Evolutionary conservation across 1,140 invertebrate genomes (phyloP).

Genomic region (Cydia pomonella): DNA sequence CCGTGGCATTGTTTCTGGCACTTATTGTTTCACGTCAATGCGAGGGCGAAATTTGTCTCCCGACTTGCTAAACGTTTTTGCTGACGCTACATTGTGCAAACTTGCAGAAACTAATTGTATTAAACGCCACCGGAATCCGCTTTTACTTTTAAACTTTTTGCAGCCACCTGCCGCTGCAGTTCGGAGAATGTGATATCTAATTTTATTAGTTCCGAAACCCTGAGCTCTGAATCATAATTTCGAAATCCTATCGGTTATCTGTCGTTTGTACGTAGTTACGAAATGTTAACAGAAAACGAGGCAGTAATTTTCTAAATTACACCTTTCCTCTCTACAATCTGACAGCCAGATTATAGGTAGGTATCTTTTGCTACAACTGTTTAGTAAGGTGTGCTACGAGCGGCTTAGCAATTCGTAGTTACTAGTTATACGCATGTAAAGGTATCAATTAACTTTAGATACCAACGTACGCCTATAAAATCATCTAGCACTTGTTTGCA

Average conservation of each 20-base stretch:
- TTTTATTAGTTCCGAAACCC: background rate
- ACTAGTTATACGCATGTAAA: background rate
- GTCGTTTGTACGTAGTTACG: background rate
- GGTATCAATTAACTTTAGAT: background rate
- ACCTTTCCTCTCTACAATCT: constrained; percentile 11
- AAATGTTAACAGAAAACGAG: constrained; percentile 15
- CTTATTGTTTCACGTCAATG: constrained; percentile 77
- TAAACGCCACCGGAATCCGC: constrained; percentile 41
- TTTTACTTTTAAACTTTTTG: constrained; percentile 43
- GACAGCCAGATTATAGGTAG: constrained; percentile 22
- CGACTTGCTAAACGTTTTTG: constrained; percentile 54
- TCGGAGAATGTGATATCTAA: constrained; percentile 1
- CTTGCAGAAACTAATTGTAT: constrained; percentile 35
- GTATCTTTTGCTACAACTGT: constrained; percentile 16
- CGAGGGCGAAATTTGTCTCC: constrained; percentile 63
- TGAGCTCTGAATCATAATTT: background rate
- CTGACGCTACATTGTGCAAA: constrained; percentile 57
- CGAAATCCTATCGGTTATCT: constrained; percentile 12
- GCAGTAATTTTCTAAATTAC: constrained; percentile 26
- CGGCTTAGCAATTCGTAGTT: constrained; percentile 3
- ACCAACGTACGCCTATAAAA: background rate
- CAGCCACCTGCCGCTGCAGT: constrained; percentile 17
- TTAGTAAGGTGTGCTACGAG: constrained; percentile 14
- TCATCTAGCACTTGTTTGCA: no score
- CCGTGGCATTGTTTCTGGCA: constrained; percentile 75